Base-by-base conservation (phyloP, 2,113 vertebrate genomes). In the Eulemur rufifrons region DNA sequence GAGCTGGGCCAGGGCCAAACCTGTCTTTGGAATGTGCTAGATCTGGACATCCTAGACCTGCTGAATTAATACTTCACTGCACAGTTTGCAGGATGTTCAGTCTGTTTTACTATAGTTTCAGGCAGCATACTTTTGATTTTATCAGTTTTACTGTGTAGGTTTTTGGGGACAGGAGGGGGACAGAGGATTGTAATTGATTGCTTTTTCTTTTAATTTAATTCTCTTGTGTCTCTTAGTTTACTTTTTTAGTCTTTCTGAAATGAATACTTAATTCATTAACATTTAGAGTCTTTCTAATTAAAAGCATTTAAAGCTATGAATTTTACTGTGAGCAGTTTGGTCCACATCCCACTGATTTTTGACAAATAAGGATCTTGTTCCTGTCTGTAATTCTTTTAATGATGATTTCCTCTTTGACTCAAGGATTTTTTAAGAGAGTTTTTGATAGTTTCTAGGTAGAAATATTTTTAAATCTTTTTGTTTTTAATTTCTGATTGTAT, bases 51-150 rank as follows among this genome's bases (percentile, higher is more conserved):
- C 10, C 0, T 6, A 6, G 56, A 68, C 32, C 64, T 29, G 23
- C 6, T 1, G 71, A 11, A 20, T 23, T 6, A 1, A 0, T 23
- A 29, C 37, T 42, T 15, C 6, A 4, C 45, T 0, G 14, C 10
- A 3, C n/a, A 6, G 5, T 3, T 18, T 4, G 20, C 39, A n/a
- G 1, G 52, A 3, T 13, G 73, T 8, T 56, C 15, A 1, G 15
- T 23, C 27, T 20, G 21, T 8, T 14, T 6, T 2, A 1, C 0
- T 15, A 25, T 20, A 0, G 34, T 77, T 29, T 56, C 37, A 25
- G 42, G 15, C n/a, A n/a, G 13, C 32, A 9, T 21, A 11, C 80
- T 82, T 81, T 18, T n/a, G 34, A 56, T 27, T 73, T 42, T 64
- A 68, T 47, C 6, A 6, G 32, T 68, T 64, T 47, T 23, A 3